Percentiles rank a stretch among this genome's conserved stretches.
phyloP scores from a whole-genome alignment of 2,797 vertebrate species.

The Limosa lapponica region DNA sequence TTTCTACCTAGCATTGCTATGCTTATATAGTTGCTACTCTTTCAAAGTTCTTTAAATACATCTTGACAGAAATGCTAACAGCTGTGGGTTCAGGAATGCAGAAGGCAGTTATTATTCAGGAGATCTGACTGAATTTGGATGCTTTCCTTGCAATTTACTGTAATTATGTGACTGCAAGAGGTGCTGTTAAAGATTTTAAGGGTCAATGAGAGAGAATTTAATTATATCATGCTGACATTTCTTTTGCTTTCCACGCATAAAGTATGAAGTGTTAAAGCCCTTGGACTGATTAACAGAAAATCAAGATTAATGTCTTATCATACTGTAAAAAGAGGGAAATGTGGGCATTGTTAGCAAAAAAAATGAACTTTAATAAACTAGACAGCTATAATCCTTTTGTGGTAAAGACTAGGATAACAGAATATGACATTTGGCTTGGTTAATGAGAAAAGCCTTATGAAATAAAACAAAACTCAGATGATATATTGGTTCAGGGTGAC shows the following conservation, averaged over 20 bases:
- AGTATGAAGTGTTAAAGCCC: slow-evolving; percentile 27
- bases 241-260: neutral
- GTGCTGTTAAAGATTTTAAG: neutral
- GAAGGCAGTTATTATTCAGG: neutral
- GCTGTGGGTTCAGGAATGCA: neutral
- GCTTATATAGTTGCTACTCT: neutral
- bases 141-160: neutral
- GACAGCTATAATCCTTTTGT: slow-evolving; percentile 13
- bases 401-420: neutral
- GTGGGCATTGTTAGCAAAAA: neutral
- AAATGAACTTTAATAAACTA: neutral
- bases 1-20: neutral
- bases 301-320: slow-evolving; percentile 26
- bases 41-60: neutral
- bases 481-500: slow-evolving; percentile 2
- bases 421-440: slow-evolving; percentile 15
- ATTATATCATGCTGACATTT: slow-evolving; percentile 26
- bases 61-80: neutral
- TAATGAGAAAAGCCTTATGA: slow-evolving; percentile 6
- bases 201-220: neutral
- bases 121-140: neutral
- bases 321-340: neutral
- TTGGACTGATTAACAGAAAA: slow-evolving; percentile 13
- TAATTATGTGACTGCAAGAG: slow-evolving; percentile 21
- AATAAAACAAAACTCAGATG: slow-evolving; percentile 31